Evolutionary conservation across 2,113 vertebrate genomes (phyloP).

Genomic region (Crotophaga sulcirostris): DNA sequence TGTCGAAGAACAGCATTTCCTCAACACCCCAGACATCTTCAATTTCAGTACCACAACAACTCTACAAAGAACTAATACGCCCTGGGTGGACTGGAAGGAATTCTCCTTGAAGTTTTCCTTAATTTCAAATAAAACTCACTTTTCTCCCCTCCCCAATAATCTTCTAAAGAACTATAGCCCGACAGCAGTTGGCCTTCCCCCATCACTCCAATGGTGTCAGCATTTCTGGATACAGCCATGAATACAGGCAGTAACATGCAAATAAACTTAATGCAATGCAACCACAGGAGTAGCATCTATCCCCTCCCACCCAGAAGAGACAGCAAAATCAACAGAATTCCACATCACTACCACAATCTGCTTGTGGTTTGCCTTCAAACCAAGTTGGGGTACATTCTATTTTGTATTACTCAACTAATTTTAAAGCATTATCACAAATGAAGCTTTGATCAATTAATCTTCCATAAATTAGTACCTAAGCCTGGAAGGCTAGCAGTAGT

Average conservation of each 20-base stretch:
- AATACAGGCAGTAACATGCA: slow-evolving; percentile 21
- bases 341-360: slow-evolving; percentile 33
- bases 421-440: slow-evolving; percentile 24
- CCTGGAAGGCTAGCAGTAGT: slow-evolving; percentile 15
- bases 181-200: background rate
- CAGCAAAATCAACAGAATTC: slow-evolving; percentile 44
- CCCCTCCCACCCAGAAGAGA: slow-evolving; percentile 10
- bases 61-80: background rate
- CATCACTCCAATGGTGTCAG: background rate
- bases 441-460: slow-evolving; percentile 51
- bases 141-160: background rate
- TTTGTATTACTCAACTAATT: slow-evolving; percentile 31
- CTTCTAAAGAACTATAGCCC: background rate
- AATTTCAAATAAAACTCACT: background rate
- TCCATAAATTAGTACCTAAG: slow-evolving; percentile 13
- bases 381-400: background rate
- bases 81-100: background rate
- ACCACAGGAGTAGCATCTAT: background rate
- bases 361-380: slow-evolving; percentile 44
- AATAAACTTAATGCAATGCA: background rate
- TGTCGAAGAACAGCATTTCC: background rate
- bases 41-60: background rate
- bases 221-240: background rate
- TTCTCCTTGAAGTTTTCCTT: background rate
- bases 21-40: background rate